These are phyloP conservation scores for Quadroppia sp. DNA, from an alignment of 2,888 invertebrate genomes.

Conservation along the genomic window DNA sequence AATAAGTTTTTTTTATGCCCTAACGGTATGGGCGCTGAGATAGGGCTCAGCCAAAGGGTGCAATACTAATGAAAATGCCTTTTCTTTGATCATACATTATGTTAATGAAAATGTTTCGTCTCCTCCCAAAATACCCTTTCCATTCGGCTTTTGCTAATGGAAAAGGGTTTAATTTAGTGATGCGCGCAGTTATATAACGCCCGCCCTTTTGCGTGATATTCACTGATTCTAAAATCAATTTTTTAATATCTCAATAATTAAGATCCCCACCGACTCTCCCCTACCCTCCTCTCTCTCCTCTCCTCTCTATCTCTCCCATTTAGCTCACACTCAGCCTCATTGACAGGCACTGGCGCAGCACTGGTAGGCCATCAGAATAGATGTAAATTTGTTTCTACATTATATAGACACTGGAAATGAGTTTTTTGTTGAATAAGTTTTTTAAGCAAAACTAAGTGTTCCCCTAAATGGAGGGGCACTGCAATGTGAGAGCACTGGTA, in stretches of 20 bases:
- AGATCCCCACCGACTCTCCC: slow-evolving; percentile 22
- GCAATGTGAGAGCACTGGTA: too few species aligned
- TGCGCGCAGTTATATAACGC: slow-evolving; percentile 25
- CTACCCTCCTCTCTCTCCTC: too few species aligned
- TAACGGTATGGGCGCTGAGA: neutral
- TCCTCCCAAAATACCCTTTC: slow-evolving; percentile 31
- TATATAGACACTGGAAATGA: slow-evolving; percentile 29
- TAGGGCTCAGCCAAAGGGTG: slow-evolving; percentile 21
- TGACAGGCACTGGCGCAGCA: neutral
- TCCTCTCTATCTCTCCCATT: neutral
- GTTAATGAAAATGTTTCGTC: slow-evolving; percentile 20
- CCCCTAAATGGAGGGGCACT: neutral
- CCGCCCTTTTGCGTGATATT: neutral
- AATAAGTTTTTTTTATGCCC: too few species aligned
- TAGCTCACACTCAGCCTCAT: neutral
- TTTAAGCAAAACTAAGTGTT: slow-evolving; percentile 16
- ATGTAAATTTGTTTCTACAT: slow-evolving; percentile 18
- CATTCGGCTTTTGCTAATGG: slow-evolving; percentile 10
- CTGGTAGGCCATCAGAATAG: neutral
- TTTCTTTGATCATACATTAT: slow-evolving; percentile 34
- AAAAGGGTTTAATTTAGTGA: slow-evolving; percentile 32
- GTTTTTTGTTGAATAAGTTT: neutral
- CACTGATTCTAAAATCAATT: slow-evolving; percentile 30
- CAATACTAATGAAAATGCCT: slow-evolving; percentile 30
- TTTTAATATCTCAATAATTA: slow-evolving; percentile 33